Evolutionary conservation across 2,888 invertebrate genomes (phyloP).

Genomic region (Galerucella nymphaeae): DNA sequence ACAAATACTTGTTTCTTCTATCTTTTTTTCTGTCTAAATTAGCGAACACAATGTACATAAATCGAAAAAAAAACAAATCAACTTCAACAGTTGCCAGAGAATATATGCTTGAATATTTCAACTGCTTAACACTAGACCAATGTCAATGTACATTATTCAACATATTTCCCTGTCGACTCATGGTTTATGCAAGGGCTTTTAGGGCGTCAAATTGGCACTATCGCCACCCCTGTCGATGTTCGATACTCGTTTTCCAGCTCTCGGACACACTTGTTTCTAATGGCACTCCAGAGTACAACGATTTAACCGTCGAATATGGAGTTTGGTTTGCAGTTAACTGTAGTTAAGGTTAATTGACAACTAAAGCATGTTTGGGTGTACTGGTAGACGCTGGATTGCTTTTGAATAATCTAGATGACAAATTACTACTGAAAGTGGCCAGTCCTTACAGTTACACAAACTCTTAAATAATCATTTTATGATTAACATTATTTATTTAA

Average conservation of each 20-base stretch:
- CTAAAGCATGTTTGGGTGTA: slow-evolving; percentile 17
- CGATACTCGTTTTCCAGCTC: slow-evolving; percentile 41
- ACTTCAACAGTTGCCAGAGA: slow-evolving; percentile 53
- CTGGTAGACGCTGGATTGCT: slow-evolving; percentile 6
- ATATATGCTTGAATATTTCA: slow-evolving; percentile 62
- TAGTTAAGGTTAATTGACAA: slow-evolving; percentile 29
- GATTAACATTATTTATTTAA: not conserved
- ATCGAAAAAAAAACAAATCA: slow-evolving; percentile 32
- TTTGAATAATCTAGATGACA: slow-evolving; percentile 24
- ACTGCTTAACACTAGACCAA: slow-evolving; percentile 65
- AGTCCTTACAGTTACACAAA: not conserved
- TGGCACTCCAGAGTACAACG: slow-evolving; percentile 39
- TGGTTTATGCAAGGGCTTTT: slow-evolving; percentile 65
- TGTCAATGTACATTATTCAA: slow-evolving; percentile 65
- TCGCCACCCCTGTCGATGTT: slow-evolving; percentile 45
- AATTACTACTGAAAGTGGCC: slow-evolving; percentile 5
- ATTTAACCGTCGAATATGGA: slow-evolving; percentile 11
- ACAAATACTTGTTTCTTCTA: not conserved
- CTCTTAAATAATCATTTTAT: not conserved
- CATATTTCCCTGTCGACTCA: slow-evolving; percentile 64
- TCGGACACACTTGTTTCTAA: slow-evolving; percentile 39
- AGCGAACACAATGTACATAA: slow-evolving; percentile 1
- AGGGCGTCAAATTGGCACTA: slow-evolving; percentile 64
- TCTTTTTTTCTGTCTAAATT: not conserved
- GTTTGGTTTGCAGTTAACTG: slow-evolving; percentile 29